phyloP scores from a whole-genome alignment of 2,797 vertebrate species.

The Sebastes miniatus region DNA sequence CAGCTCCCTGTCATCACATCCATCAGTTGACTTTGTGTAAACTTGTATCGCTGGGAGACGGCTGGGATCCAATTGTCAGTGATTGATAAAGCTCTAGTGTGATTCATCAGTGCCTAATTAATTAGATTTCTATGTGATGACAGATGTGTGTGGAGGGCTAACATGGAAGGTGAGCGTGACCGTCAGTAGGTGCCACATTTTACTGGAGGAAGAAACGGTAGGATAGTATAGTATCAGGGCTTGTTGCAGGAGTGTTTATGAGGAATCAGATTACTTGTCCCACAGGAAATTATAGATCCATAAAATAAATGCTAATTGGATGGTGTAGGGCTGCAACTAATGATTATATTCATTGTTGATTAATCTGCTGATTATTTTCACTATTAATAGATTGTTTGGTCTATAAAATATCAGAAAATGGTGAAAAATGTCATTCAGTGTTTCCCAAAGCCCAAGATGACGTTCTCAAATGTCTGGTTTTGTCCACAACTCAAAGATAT shows the following conservation, averaged over 20 bases:
- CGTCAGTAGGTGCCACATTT: neutral
- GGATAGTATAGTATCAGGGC: neutral
- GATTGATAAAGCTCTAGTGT: conserved; percentile 30
- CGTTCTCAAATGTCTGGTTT: no score
- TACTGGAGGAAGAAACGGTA: fast-evolving
- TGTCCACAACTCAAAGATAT: no score
- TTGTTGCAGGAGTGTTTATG: neutral
- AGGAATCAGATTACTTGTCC: neutral
- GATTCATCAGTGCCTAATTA: conserved; percentile 25
- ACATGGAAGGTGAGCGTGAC: neutral
- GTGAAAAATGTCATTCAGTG: no score
- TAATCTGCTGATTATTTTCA: no score
- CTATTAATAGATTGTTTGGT: no score
- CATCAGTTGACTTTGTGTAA: neutral
- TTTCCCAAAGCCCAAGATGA: no score
- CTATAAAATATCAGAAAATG: no score
- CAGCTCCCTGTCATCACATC: neutral
- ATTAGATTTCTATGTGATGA: conserved; percentile 24
- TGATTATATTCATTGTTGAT: no score
- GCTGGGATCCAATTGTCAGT: neutral
- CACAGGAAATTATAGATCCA: neutral
- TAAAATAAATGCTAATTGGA: neutral
- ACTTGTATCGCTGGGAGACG: neutral
- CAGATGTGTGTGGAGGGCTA: neutral
- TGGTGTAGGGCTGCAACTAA: neutral